phyloP scores from a whole-genome alignment of 2,113 vertebrate genomes.

The Synodontis membranacea region DNA sequence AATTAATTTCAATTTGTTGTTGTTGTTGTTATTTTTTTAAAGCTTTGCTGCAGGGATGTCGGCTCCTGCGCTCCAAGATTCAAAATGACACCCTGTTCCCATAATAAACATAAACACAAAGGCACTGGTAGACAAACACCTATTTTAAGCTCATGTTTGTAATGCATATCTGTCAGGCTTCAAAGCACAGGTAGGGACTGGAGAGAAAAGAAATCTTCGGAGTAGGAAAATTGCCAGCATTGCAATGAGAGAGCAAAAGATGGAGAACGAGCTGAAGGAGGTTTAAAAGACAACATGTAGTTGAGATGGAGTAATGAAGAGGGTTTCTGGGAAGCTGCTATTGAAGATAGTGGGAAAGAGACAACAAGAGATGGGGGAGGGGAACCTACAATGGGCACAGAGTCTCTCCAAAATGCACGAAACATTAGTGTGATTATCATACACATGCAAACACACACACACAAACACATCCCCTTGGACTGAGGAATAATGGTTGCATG shows the following conservation, averaged over 20 bases:
- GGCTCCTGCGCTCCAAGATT: not conserved
- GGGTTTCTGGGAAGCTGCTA: constrained; percentile 12
- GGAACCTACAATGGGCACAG: constrained; percentile 16
- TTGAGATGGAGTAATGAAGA: not conserved
- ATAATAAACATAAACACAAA: not conserved
- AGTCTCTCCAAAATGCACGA: constrained; percentile 39
- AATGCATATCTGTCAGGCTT: not conserved
- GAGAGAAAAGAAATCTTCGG: constrained; percentile 15
- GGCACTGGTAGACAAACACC: not conserved
- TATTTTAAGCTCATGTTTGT: constrained; percentile 11
- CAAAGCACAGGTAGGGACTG: not conserved
- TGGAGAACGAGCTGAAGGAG: constrained; percentile 11
- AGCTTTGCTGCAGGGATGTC: constrained; percentile 29
- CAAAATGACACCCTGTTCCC: constrained; percentile 15
- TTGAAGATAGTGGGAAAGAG: constrained; percentile 22
- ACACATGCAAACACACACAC: constrained; percentile 40
- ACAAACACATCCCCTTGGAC: constrained; percentile 55
- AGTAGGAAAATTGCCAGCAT: not conserved
- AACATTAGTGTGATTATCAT: constrained; percentile 49
- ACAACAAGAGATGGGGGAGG: constrained; percentile 33
- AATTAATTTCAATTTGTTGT: constrained; percentile 50
- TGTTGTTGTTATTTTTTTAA: constrained; percentile 29
- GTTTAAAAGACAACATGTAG: constrained; percentile 11
- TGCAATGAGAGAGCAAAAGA: not conserved
- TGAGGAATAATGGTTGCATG: constrained; percentile 49